Percentiles rank a stretch among this genome's conserved stretches.
These are phyloP conservation scores for Cebidichthys violaceus DNA, from an alignment of 2,113 vertebrate species.

Conservation along the genomic window DNA sequence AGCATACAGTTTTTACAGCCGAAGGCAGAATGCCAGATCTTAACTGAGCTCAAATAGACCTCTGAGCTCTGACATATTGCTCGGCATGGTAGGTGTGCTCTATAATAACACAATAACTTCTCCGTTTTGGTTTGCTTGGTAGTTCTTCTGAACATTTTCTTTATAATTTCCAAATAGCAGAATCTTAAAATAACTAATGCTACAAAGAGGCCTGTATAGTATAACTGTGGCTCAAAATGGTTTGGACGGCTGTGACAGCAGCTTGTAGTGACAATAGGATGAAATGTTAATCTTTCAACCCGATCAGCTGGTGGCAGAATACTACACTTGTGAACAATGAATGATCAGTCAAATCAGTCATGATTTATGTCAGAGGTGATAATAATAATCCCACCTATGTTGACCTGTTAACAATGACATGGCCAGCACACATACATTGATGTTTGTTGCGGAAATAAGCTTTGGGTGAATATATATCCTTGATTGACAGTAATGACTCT, in stretches of 20 bases:
- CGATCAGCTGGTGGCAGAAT: slow-evolving; percentile 43
- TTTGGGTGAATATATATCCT: slow-evolving; percentile 19
- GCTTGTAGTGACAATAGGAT: slow-evolving; percentile 51
- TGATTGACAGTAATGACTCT: slow-evolving; percentile 75
- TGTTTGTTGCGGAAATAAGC: slow-evolving; percentile 22
- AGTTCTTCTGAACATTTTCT: background rate
- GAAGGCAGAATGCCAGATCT: slow-evolving; percentile 5
- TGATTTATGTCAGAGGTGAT: slow-evolving; percentile 6
- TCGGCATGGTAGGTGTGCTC: background rate
- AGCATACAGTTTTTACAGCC: background rate
- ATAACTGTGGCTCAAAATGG: slow-evolving; percentile 15
- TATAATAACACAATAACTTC: slow-evolving; percentile 3
- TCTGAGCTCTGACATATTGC: slow-evolving; percentile 21
- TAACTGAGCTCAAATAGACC: slow-evolving; percentile 16
- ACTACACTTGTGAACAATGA: slow-evolving; percentile 29
- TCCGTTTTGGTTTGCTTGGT: background rate
- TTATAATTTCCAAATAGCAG: background rate
- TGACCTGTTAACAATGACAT: slow-evolving; percentile 27
- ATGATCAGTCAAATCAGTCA: slow-evolving; percentile 46
- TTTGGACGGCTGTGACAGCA: slow-evolving; percentile 33
- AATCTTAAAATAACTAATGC: background rate
- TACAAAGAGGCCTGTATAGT: background rate
- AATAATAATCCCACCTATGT: background rate
- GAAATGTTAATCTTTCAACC: slow-evolving; percentile 61
- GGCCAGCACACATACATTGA: slow-evolving; percentile 20